A percentile compares a stretch with the other conserved stretches of the same genome.
These are phyloP conservation scores for Hirtodrosophila trivittata DNA, from an alignment of 2,888 invertebrate genomes.

Conservation along the genomic window DNA sequence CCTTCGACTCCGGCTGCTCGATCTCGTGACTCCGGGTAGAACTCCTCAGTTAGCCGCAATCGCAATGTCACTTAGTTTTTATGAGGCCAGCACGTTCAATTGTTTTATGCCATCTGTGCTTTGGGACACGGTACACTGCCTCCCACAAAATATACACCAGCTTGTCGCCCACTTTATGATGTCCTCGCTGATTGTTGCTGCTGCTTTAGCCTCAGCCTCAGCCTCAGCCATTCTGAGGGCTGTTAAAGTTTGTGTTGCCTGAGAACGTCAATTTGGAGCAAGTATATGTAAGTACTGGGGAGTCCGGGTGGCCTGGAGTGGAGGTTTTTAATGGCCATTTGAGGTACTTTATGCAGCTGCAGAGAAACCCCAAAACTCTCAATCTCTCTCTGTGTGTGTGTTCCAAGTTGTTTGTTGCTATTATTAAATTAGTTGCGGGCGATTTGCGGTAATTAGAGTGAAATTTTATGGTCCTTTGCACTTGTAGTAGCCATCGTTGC, in stretches of 20 bases:
- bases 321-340: constrained; percentile 71
- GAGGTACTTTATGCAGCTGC: constrained; percentile 69
- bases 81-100: constrained; percentile 64
- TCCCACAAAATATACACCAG: background rate
- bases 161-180: constrained; percentile 30
- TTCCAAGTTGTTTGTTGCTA: constrained; percentile 56
- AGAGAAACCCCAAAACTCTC: constrained; percentile 10
- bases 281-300: constrained; percentile 28
- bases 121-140: constrained; percentile 29
- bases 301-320: background rate
- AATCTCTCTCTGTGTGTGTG: constrained; percentile 2
- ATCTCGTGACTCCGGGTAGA: background rate
- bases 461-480: constrained; percentile 66
- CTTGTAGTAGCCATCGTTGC: constrained; percentile 19
- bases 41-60: background rate
- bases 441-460: constrained; percentile 74
- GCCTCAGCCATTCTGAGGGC: constrained; percentile 54
- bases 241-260: constrained; percentile 60
- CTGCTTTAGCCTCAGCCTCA: constrained; percentile 40
- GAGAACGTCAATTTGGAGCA: constrained; percentile 61
- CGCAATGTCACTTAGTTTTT: constrained; percentile 71
- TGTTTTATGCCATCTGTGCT: constrained; percentile 71
- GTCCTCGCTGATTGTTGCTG: constrained; percentile 46
- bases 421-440: constrained; percentile 78
- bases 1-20: constrained; percentile 10